Percentiles rank a stretch among this genome's conserved stretches.
These are phyloP conservation scores for Atrichornis clamosus DNA, from an alignment of 2,113 vertebrate species.

Conservation along the genomic window DNA sequence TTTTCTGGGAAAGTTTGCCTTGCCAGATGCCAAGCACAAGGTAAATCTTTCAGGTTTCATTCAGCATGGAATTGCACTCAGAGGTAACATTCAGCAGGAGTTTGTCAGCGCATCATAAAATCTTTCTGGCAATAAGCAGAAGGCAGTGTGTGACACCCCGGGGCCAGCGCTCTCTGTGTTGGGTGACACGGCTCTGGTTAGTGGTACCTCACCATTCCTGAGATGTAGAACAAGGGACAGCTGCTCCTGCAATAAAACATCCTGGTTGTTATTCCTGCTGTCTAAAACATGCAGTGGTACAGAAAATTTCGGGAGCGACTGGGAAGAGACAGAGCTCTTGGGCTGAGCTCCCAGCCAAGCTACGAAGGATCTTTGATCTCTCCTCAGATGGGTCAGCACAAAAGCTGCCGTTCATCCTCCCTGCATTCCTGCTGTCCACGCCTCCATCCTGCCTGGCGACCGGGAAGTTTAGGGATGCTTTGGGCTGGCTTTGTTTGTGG, in stretches of 20 bases:
- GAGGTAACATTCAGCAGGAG: background rate
- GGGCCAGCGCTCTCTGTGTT: fast-evolving
- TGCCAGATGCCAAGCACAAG: background rate
- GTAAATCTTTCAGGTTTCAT: background rate
- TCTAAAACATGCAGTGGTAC: fast-evolving
- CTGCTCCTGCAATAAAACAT: background rate
- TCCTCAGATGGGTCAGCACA: background rate
- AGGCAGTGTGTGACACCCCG: background rate
- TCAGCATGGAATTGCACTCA: background rate
- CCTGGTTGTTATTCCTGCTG: background rate
- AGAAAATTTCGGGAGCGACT: background rate
- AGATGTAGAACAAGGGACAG: background rate
- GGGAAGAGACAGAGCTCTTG: background rate
- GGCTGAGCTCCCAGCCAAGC: background rate
- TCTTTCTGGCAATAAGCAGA: background rate
- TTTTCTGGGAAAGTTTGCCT: background rate
- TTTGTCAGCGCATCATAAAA: background rate
- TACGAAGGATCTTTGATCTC: background rate
- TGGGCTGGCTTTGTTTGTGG: background rate
- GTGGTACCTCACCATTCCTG: background rate
- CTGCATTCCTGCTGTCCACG: background rate
- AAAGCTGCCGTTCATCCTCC: background rate
- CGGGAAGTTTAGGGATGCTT: background rate
- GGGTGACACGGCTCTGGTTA: background rate
- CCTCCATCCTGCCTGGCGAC: fast-evolving